Conservation (phyloP, 2,797 vertebrate species). For the Lerista edwardsae region DNA sequence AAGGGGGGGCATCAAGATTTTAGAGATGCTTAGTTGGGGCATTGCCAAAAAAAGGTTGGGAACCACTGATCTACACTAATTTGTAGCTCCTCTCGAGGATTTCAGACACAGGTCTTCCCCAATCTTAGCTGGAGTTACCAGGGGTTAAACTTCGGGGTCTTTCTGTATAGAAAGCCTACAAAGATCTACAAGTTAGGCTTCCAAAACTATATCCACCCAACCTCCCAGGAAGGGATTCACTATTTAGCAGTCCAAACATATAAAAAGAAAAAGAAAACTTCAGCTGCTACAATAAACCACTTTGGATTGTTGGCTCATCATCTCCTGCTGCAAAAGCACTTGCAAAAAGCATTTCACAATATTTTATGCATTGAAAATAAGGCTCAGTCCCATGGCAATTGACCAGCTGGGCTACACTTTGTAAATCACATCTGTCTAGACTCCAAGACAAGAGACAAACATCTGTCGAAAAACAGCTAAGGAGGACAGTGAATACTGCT, state of each 20-base stretch:
- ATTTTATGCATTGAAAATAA: slow-evolving; percentile 65
- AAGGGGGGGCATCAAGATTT: no score
- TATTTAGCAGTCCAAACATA: no score
- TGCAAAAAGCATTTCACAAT: slow-evolving; percentile 56
- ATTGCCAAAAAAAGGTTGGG: no score
- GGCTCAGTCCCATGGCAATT: slow-evolving; percentile 57
- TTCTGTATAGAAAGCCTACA: no score
- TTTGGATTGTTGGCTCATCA: slow-evolving; percentile 52
- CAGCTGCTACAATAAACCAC: slow-evolving; percentile 58
- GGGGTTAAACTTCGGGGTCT: no score
- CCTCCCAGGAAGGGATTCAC: not conserved
- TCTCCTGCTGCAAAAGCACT: slow-evolving; percentile 53
- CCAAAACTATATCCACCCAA: no score
- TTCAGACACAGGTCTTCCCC: no score
- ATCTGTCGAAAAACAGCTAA: slow-evolving; percentile 66
- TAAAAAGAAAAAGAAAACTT: not conserved
- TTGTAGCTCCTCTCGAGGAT: no score
- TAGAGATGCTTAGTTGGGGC: no score
- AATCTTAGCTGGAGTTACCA: no score
- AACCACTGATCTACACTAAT: no score
- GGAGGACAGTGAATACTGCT: slow-evolving; percentile 66
- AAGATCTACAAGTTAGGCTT: no score
- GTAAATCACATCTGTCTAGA: slow-evolving; percentile 69
- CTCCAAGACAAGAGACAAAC: slow-evolving; percentile 66
- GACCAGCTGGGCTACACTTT: slow-evolving; percentile 68